Evolutionary conservation across 2,113 vertebrate species (phyloP).

Genomic region (Proterorhinus semilunaris): DNA sequence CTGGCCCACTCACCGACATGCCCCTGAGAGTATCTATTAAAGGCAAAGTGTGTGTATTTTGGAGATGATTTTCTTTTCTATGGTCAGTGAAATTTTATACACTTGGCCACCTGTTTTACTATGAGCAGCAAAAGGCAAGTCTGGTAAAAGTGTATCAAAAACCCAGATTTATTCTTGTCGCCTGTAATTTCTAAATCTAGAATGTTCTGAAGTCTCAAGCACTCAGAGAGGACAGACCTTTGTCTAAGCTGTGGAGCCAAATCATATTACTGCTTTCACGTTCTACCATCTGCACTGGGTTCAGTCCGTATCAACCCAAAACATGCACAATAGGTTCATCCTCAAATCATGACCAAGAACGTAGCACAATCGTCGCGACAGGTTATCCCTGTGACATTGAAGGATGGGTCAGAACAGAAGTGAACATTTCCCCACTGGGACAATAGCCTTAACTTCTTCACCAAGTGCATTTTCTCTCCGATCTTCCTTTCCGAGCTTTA

Average conservation of each 20-base stretch:
- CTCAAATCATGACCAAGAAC: too few relatives aligned
- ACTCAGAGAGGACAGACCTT: not conserved
- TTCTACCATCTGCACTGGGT: not conserved
- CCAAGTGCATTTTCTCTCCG: too few relatives aligned
- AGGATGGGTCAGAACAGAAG: too few relatives aligned
- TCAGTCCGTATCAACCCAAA: not conserved
- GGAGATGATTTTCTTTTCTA: not conserved
- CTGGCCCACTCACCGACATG: conserved; percentile 33
- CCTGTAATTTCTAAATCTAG: not conserved
- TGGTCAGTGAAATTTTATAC: not conserved
- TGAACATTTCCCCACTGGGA: too few relatives aligned
- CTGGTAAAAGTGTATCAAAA: not conserved
- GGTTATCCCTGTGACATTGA: too few relatives aligned
- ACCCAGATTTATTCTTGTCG: not conserved
- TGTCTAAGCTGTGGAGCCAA: not conserved
- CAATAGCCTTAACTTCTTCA: too few relatives aligned
- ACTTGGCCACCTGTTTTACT: not conserved
- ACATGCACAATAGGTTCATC: too few relatives aligned
- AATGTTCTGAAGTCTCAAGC: not conserved
- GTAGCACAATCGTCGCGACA: too few relatives aligned
- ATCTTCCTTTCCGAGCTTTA: too few relatives aligned
- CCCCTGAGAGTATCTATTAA: conserved; percentile 25
- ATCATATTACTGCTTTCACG: too few relatives aligned
- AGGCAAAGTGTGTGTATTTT: conserved; percentile 4
- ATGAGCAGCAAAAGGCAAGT: not conserved